Conservation (phyloP, 2,113 vertebrate species). For the Indri indri region DNA sequence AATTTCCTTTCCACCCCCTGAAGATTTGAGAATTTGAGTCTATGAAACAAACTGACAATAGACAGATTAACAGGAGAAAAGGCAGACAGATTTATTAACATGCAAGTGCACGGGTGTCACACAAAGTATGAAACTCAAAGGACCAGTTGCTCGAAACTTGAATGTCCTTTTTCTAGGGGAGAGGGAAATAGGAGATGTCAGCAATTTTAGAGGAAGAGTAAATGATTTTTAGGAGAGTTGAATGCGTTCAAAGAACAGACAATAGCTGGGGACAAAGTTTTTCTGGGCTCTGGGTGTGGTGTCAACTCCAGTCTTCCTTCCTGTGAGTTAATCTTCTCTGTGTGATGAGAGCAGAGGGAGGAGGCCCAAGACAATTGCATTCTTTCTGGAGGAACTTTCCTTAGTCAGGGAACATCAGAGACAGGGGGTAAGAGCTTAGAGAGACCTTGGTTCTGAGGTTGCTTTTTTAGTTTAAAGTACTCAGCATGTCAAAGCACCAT, state of each 20-base stretch:
- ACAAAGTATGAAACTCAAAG: neutral
- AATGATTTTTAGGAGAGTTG: neutral
- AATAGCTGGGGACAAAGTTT: neutral
- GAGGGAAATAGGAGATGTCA: neutral
- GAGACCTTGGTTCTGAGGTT: neutral
- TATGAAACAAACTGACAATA: neutral
- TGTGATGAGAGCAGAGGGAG: neutral
- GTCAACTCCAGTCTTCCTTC: neutral
- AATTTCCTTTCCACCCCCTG: neutral
- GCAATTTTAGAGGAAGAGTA: neutral
- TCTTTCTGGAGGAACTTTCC: neutral
- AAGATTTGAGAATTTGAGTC: neutral
- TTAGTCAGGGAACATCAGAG: neutral
- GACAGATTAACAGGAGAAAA: neutral
- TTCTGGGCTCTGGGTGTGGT: neutral
- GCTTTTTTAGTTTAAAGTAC: neutral
- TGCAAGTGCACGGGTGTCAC: neutral
- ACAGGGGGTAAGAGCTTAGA: neutral
- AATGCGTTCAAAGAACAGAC: neutral
- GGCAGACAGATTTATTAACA: neutral
- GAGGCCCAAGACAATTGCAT: neutral
- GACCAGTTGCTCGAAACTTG: neutral
- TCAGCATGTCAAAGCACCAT: neutral
- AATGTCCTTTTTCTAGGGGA: neutral
- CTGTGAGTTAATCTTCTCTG: neutral